These are phyloP conservation scores for Nematostella vectensis DNA, from an alignment of 92 coral and sea anemone species.

Conservation along the genomic window DNA sequence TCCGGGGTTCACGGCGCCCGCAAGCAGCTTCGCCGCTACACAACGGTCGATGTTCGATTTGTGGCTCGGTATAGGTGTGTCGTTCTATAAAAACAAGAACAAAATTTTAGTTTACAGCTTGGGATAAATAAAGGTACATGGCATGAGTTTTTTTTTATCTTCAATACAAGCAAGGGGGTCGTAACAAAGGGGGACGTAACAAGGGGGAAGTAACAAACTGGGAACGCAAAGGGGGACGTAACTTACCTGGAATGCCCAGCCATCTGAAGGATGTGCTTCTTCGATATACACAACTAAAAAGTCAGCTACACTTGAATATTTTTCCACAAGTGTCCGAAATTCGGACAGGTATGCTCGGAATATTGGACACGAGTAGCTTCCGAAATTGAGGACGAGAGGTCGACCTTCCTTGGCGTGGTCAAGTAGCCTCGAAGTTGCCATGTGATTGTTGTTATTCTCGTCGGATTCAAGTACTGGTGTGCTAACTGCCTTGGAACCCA, in stretches of 20 bases:
- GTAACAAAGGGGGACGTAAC: too few species aligned
- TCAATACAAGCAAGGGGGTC: too few species aligned
- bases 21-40: not conserved
- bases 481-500: constrained; percentile 41
- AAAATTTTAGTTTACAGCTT: not conserved
- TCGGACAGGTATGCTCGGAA: constrained; percentile 32
- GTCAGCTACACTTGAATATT: constrained; percentile 70
- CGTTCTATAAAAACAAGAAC: constrained; percentile 35
- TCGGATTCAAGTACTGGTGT: constrained; percentile 44
- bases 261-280: constrained; percentile 76
- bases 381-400: constrained; percentile 49
- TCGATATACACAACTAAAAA: constrained; percentile 75
- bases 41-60: not conserved
- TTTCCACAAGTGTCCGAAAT: constrained; percentile 27
- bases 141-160: too few species aligned
- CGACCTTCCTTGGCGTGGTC: constrained; percentile 36
- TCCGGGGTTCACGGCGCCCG: constrained; percentile 4
- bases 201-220: too few species aligned
- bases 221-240: too few species aligned
- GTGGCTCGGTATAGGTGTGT: constrained; percentile 9
- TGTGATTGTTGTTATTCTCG: constrained; percentile 10
- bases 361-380: constrained; percentile 51
- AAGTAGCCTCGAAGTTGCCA: constrained; percentile 28
- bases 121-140: not conserved
- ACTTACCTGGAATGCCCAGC: constrained; percentile 86